A percentile compares a stretch with the other conserved stretches of the same genome.
Evolutionary conservation across 2,888 invertebrate genomes (phyloP).

Genomic region (Philonicus albiceps): DNA sequence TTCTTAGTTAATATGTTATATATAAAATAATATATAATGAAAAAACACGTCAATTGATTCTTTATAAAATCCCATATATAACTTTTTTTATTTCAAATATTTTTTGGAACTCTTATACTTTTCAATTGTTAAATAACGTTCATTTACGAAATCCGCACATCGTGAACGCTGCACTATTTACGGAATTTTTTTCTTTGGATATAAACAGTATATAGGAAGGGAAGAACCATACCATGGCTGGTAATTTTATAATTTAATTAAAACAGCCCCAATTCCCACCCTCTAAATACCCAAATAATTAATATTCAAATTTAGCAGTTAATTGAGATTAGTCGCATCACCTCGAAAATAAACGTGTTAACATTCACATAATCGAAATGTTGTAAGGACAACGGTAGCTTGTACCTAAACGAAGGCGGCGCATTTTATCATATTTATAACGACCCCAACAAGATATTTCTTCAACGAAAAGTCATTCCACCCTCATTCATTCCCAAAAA

Average conservation of each 20-base stretch:
- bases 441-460: slow-evolving; percentile 11
- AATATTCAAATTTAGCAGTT: neutral
- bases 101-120: too few species aligned
- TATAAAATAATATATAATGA: too few species aligned
- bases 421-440: slow-evolving; percentile 16
- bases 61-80: too few species aligned
- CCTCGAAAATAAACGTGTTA: neutral
- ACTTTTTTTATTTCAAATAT: too few species aligned
- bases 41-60: too few species aligned
- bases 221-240: neutral
- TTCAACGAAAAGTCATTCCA: neutral
- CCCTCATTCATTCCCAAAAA: neutral
- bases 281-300: neutral
- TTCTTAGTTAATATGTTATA: too few species aligned
- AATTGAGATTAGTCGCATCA: neutral
- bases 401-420: neutral
- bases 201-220: neutral
- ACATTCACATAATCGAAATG: neutral
- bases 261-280: neutral
- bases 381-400: neutral
- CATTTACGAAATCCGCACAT: too few species aligned
- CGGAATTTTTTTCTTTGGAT: too few species aligned
- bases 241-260: neutral
- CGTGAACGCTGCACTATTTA: too few species aligned
- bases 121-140: too few species aligned